Evolutionary conservation across 2,113 vertebrate genomes (phyloP).

Genomic region (Platysteira castanea): DNA sequence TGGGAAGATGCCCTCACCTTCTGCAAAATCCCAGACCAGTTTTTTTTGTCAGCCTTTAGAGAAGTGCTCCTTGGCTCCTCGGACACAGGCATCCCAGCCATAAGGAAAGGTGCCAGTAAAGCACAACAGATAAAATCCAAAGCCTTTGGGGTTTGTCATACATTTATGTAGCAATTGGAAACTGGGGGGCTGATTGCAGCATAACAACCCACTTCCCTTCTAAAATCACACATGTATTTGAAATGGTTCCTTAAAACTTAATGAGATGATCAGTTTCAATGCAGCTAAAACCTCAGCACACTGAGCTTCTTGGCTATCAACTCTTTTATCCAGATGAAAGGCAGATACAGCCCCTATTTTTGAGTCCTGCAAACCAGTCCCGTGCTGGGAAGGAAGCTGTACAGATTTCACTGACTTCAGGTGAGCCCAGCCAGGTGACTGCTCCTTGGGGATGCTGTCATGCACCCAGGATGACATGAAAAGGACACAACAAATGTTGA

Average conservation of each 20-base stretch:
- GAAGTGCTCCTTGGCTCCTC: not conserved
- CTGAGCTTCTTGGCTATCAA: not conserved
- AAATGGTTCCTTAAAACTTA: not conserved
- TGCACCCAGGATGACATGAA: rapidly evolving
- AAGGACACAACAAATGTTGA: not conserved
- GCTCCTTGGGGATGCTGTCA: rapidly evolving
- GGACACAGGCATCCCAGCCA: not conserved
- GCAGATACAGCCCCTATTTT: not conserved
- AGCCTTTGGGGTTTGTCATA: not conserved
- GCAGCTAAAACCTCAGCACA: not conserved
- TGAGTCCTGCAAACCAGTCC: not conserved
- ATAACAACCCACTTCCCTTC: not conserved
- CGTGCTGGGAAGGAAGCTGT: rapidly evolving
- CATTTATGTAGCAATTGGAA: not conserved
- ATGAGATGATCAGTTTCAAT: not conserved
- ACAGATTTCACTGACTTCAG: not conserved
- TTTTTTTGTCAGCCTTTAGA: not conserved
- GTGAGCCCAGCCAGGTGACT: not conserved
- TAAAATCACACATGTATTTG: not conserved
- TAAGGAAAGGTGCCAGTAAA: not conserved
- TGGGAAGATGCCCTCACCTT: not conserved
- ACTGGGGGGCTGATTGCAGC: not conserved
- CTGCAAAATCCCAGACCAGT: not conserved
- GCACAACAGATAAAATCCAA: not conserved
- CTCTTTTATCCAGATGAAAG: not conserved